Evolutionary conservation across 2,113 vertebrate species (phyloP), one percentile per base, ranked within the genome.

Genomic region (Oryzias melastigma): DNA sequence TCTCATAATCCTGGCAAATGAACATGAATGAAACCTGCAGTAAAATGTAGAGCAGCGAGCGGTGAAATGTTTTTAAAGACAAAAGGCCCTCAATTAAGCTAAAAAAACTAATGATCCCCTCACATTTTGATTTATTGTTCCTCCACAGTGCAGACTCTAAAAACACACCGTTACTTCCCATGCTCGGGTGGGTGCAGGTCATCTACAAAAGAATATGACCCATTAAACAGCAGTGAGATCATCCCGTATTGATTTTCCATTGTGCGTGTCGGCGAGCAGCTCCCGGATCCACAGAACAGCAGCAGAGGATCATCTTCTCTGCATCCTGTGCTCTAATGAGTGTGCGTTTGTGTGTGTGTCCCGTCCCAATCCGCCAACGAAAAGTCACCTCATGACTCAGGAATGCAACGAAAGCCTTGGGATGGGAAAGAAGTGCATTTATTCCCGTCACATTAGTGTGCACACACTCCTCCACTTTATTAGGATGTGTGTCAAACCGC

Each of bases 331-430:
- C 42, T 48, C 19, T 22, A 43, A 35, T 35, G 35, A 35, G 35
- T 35, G 35, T 35, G 35, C 35, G 10, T 12, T 35, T 35, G 10
- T 22, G 22, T 22, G 22, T 35, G 57, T 22, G 48, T 61, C 62
- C 20, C 51, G 73, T 83, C 78, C 73, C 56, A 57, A 46, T 73
- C 61, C 46, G 65, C 1, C n/a, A 57, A 64, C n/a, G 12, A 56
- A 68, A 52, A 62, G 20, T 14, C 53, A 74, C 73, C 81, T 83
- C 82, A 88, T 83, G 82, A 82, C 81, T 87, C 57, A 75, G 82
- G 88, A 90, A 90, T 88, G 84, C 73, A 45, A 18, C n/a, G 53
- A 86, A 78, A 71, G 74, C 76, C 77, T 85, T 82, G 75, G 80
- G 75, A 80, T 81, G 82, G 75, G 79, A 82, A 88, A 79, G 17